phyloP scores from a whole-genome alignment of 1,140 invertebrate species.

The Drosophila grimshawi region DNA sequence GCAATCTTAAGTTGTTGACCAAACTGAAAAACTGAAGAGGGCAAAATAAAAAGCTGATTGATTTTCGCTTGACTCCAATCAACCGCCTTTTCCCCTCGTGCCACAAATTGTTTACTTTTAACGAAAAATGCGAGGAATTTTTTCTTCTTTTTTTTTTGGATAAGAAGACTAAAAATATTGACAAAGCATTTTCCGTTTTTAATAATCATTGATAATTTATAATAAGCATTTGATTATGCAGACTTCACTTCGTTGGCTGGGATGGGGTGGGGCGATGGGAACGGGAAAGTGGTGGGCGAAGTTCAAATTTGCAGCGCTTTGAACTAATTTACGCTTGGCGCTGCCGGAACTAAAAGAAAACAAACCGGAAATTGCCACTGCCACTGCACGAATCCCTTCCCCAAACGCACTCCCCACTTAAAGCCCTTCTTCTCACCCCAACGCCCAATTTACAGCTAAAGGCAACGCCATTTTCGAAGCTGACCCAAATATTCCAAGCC shows the following conservation, averaged over 20 bases:
- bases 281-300: neutral
- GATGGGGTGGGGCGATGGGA: neutral
- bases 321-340: constrained; percentile 73
- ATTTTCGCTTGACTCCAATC: constrained; percentile 48
- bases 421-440: neutral
- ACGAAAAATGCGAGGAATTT: constrained; percentile 23
- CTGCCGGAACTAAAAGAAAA: constrained; percentile 73
- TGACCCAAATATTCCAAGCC: constrained; percentile 65
- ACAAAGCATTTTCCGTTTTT: constrained; percentile 52
- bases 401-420: neutral
- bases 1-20: constrained; percentile 44
- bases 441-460: constrained; percentile 32
- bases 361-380: constrained; percentile 74
- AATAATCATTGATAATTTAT: constrained; percentile 75
- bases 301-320: constrained; percentile 62
- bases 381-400: constrained; percentile 33
- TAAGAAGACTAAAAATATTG: constrained; percentile 58
- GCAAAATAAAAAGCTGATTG: constrained; percentile 42
- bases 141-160: constrained; percentile 38
- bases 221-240: constrained; percentile 71
- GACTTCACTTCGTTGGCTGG: constrained; percentile 3
- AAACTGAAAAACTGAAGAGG: constrained; percentile 9
- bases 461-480: constrained; percentile 48
- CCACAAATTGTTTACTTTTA: constrained; percentile 30
- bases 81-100: neutral